Evolutionary conservation across 2,797 vertebrate species (phyloP).

Genomic region (Cuculus canorus): DNA sequence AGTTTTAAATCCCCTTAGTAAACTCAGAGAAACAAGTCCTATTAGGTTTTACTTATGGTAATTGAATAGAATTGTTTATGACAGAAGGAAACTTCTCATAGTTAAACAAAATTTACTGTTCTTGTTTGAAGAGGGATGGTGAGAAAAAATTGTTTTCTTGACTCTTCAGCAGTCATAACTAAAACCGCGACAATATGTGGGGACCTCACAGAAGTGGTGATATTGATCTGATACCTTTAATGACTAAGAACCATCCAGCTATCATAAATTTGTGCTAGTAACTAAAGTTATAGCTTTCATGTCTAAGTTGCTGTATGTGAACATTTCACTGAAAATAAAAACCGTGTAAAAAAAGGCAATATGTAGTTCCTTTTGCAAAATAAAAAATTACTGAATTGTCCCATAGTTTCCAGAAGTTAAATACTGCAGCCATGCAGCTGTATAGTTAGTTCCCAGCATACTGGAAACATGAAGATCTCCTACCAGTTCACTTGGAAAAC

Average conservation of each 20-base stretch:
- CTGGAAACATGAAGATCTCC: constrained; percentile 14
- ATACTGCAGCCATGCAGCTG: constrained; percentile 2
- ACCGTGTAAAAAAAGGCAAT: constrained; percentile 2
- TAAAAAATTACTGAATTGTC: neutral
- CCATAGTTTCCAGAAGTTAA: constrained; percentile 27
- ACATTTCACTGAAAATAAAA: constrained; percentile 37
- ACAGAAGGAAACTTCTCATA: neutral
- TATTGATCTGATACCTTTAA: neutral
- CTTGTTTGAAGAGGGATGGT: neutral
- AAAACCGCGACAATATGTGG: neutral
- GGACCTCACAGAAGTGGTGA: neutral
- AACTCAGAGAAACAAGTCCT: neutral
- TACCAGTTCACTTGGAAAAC: constrained; percentile 8
- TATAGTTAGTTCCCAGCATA: neutral
- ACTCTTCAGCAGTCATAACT: neutral
- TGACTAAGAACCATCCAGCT: neutral
- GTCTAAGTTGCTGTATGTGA: neutral
- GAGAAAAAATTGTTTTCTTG: neutral
- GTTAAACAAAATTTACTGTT: neutral
- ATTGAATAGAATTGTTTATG: neutral
- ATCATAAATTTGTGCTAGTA: neutral
- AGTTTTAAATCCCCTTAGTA: neutral
- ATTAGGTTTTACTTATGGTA: neutral
- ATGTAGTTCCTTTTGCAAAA: constrained; percentile 2
- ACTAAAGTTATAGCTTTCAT: neutral